phyloP scores from a whole-genome alignment of 2,113 vertebrate genomes.

The Scomber scombrus region DNA sequence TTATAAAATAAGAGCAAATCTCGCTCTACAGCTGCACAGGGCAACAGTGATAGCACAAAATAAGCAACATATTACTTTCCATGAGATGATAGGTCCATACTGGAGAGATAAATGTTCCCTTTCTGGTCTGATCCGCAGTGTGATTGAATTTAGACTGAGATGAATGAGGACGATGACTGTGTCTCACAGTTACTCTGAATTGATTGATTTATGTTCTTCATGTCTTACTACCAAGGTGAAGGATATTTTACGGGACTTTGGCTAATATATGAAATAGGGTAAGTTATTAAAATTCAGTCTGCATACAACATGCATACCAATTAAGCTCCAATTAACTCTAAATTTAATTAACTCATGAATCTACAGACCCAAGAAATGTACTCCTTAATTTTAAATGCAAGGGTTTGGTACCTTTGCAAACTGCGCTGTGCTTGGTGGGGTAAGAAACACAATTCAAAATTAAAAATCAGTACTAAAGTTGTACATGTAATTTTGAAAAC shows the following conservation, averaged over 20 bases:
- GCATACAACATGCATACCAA: not conserved
- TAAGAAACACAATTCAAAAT: too few species aligned
- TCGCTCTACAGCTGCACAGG: not conserved
- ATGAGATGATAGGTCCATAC: not conserved
- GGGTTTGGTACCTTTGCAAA: not conserved
- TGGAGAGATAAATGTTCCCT: conserved; percentile 38
- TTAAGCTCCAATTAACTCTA: not conserved
- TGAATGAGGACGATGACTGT: conserved; percentile 15
- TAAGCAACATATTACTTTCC: conserved; percentile 4
- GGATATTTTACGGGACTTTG: not conserved
- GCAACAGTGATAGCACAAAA: conserved; percentile 47
- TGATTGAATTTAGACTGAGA: conserved; percentile 50
- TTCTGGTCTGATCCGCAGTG: conserved; percentile 25
- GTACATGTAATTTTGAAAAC: not conserved
- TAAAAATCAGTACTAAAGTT: too few species aligned
- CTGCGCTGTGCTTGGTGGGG: too few species aligned
- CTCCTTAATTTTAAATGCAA: not conserved
- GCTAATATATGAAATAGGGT: not conserved
- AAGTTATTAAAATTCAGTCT: conserved; percentile 7
- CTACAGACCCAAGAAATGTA: conserved; percentile 2
- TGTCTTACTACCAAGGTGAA: conserved; percentile 27
- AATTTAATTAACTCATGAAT: not conserved
- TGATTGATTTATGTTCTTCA: conserved; percentile 42
- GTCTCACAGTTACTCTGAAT: conserved; percentile 23
- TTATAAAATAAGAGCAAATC: not conserved